Percentiles rank a stretch among this genome's conserved stretches.
These are phyloP conservation scores for Scaeva pyrastri DNA, from an alignment of 2,888 invertebrate genomes.

Conservation along the genomic window DNA sequence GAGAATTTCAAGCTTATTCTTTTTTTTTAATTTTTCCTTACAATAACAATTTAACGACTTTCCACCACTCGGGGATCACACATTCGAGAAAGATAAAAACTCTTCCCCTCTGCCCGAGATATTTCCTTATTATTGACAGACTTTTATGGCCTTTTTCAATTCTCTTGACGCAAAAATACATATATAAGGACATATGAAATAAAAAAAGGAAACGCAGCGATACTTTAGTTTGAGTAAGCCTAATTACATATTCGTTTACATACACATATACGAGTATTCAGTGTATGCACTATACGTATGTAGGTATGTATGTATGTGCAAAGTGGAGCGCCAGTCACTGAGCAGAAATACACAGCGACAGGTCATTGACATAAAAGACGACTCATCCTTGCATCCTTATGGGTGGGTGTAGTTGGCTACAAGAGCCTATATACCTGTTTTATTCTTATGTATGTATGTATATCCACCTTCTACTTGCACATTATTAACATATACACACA, in stretches of 20 bases:
- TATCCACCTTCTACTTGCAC: neutral
- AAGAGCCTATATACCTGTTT: too few species aligned
- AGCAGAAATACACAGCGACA: conserved; percentile 27
- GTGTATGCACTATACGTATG: neutral
- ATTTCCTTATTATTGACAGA: conserved; percentile 37
- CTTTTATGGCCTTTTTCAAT: conserved; percentile 26
- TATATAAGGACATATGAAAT: conserved; percentile 11
- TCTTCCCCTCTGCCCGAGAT: neutral
- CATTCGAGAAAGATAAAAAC: conserved; percentile 4
- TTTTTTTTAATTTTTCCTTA: neutral
- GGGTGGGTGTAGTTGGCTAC: too few species aligned
- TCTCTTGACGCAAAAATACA: conserved; percentile 23
- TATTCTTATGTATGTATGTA: too few species aligned
- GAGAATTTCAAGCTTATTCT: neutral
- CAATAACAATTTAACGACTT: neutral
- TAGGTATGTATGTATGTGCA: neutral
- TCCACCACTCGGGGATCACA: neutral
- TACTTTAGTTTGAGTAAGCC: conserved; percentile 35
- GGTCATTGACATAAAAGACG: conserved; percentile 67
- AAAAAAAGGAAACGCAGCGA: conserved; percentile 25
- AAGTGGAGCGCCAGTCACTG: conserved; percentile 38
- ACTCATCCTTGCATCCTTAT: conserved; percentile 44
- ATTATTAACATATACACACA: neutral
- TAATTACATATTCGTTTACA: conserved; percentile 34
- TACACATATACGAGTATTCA: neutral